These are phyloP conservation scores for Umimayanthus chanpuru DNA, from an alignment of 92 coral and sea anemone species.

Conservation along the genomic window DNA sequence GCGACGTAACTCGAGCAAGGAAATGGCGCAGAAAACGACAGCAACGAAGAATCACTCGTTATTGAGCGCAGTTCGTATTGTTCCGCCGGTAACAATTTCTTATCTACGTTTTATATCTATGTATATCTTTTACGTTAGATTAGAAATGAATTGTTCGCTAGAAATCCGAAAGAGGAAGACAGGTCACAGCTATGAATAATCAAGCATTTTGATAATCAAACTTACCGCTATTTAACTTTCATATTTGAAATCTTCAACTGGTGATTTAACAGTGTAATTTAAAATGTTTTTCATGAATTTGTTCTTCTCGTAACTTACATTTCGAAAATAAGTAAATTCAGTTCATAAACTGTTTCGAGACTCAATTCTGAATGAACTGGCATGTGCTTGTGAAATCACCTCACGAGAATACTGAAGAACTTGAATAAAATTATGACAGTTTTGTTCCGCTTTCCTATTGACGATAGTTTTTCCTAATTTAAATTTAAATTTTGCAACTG, in stretches of 20 bases:
- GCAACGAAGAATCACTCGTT: neutral
- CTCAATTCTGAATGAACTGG: neutral
- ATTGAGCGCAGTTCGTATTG: neutral
- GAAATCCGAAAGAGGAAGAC: neutral
- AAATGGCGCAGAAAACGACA: neutral
- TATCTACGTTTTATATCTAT: neutral
- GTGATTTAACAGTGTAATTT: no score
- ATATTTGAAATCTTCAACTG: no score
- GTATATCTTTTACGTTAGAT: no score
- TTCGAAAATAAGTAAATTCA: neutral
- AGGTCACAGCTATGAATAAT: neutral
- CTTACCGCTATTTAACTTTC: neutral
- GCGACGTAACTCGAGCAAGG: neutral
- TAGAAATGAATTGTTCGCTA: neutral
- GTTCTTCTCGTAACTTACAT: neutral
- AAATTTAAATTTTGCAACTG: no score
- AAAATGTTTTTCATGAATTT: no score
- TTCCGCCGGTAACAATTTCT: neutral
- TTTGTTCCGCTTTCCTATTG: neutral
- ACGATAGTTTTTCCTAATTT: neutral
- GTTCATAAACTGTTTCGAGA: neutral
- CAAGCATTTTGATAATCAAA: neutral
- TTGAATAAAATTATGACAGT: neutral
- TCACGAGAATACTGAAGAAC: neutral
- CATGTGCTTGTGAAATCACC: neutral